Base-by-base conservation (phyloP, 2,888 invertebrate species). In the Beris morrisii region DNA sequence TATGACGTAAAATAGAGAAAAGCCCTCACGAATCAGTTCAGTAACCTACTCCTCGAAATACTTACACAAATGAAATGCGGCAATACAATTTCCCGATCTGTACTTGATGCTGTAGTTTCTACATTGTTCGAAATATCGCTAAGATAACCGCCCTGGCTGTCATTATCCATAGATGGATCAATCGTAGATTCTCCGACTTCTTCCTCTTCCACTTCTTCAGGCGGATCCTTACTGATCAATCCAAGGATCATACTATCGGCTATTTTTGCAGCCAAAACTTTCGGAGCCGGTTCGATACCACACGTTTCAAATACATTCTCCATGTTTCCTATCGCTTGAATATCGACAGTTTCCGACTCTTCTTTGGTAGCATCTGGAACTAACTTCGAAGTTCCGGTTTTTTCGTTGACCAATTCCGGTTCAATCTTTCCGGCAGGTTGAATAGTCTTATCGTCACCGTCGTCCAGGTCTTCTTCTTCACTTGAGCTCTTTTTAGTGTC, bases 171-270 rank as follows among this genome's bases (percentile, higher is more conserved):
- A 5, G 61, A 50, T 6, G 7, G 9, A 50, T 61, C 61, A 22
- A 61, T n/a, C 3, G 52, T 52, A 4, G 61, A 44, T 57, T 13
- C 3, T 2, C 15, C n/a, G 2, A n/a, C 31, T 38, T 46, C 52
- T 15, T 44, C 50, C 38, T 30, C 53, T 7, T 22, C 15, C 11
- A 7, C 22, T 28, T 52, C 28, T 6, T 44, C 28, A 3, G 43
- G 7, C n/a, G 15, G 11, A 2, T 50, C 22, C 28, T 61, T 66
- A 5, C 50, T 48, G 12, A 30, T 65, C 7, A 71, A 15, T 13
- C 71, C 71, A 4, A 71, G 46, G 52, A 70, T 70, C 71, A 69
- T 71, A 11, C 22, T 30, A 7, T 70, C 68, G 1, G 69, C 64
- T 6, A 65, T 50, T 58, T 67, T 65, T 38, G 61, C 67, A 32